phyloP scores from a whole-genome alignment of 2,113 vertebrate species.

The Spea bombifrons region DNA sequence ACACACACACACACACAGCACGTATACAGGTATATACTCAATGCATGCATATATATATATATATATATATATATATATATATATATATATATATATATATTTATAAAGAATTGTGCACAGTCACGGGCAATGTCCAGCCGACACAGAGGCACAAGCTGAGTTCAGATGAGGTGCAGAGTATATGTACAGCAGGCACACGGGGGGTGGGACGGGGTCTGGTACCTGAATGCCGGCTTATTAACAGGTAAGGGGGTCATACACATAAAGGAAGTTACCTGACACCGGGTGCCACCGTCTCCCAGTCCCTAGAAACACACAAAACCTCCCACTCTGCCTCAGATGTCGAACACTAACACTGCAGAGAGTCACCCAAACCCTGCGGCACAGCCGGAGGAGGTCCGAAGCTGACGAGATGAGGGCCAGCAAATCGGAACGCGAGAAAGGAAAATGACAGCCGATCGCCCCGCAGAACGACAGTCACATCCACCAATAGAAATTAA shows the following conservation, averaged over 20 bases:
- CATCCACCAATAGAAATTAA: background rate
- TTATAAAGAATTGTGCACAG: too few relatives aligned
- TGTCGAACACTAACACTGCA: conserved; percentile 1
- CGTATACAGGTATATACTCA: too few relatives aligned
- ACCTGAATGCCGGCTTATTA: background rate
- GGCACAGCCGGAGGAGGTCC: background rate
- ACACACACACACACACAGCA: too few relatives aligned
- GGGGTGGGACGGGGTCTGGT: background rate
- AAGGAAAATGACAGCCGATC: too few relatives aligned
- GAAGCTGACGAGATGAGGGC: background rate
- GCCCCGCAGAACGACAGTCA: background rate
- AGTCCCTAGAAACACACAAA: conserved; percentile 4
- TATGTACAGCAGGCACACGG: background rate
- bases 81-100: too few relatives aligned
- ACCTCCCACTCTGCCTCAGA: conserved; percentile 16
- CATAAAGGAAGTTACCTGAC: conserved; percentile 13
- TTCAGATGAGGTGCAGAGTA: too few relatives aligned
- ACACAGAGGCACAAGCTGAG: too few relatives aligned
- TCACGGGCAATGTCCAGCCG: too few relatives aligned
- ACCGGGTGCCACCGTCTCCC: conserved; percentile 10
- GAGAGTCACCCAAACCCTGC: conserved; percentile 3
- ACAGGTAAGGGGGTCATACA: background rate
- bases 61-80: too few relatives aligned
- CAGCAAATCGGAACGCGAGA: background rate
- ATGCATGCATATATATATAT: too few relatives aligned